Percentiles rank a stretch among this genome's conserved stretches.
Conservation (phyloP, 1,140 invertebrate genomes). For the Philopotamus ludificatus region DNA sequence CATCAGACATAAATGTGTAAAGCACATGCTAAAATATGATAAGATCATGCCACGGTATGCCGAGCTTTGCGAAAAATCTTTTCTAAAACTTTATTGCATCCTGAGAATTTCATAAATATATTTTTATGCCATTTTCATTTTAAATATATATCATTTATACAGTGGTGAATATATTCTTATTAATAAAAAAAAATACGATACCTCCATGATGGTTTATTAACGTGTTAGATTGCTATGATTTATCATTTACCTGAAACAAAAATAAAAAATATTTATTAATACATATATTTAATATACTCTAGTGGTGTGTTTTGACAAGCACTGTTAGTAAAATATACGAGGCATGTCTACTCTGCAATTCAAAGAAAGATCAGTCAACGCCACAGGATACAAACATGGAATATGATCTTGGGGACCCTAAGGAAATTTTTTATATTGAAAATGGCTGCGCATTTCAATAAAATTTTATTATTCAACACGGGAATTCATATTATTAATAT, state of each 20-base stretch:
- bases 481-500: no score
- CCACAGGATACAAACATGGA: neutral
- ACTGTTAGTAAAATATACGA: constrained; percentile 3
- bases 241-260: neutral
- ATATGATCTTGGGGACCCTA: constrained; percentile 5
- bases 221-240: neutral
- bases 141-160: no score
- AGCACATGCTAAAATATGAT: constrained; percentile 29
- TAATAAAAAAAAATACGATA: no score
- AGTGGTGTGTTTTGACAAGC: constrained; percentile 1
- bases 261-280: neutral
- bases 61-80: neutral
- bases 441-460: neutral
- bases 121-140: no score
- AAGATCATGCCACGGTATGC: constrained; percentile 10
- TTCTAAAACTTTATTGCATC: no score
- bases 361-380: constrained; percentile 22
- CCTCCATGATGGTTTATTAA: neutral
- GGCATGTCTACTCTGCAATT: constrained; percentile 13
- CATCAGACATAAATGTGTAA: constrained; percentile 17
- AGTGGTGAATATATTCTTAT: no score
- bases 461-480: neutral
- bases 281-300: neutral
- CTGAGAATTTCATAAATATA: no score
- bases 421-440: neutral